Base-by-base conservation (phyloP, 2,797 vertebrate genomes). In the Syncerus caffer region DNA sequence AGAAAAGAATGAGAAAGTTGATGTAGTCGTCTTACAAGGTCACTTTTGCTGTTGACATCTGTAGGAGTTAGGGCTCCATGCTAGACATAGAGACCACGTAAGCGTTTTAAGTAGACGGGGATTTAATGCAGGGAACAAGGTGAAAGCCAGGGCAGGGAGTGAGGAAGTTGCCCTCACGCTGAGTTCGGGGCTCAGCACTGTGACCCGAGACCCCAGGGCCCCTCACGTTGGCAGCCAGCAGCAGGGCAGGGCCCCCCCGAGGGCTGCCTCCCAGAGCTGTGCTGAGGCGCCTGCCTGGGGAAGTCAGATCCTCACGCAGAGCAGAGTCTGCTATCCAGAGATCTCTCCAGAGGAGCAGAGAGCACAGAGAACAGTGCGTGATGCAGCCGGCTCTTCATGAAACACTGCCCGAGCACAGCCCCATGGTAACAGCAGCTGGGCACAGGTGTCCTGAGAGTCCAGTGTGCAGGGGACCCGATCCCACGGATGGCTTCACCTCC, bases 361-460 rank as follows among this genome's bases (percentile, higher is more conserved):
- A 87, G 13, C 67, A 25, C 17, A 4, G 51, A 13, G 21, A 9
- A 4, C 2, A 1, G 3, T 1, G 4, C 3, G 10, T 6, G 0
- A 4, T 13, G 14, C 23, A 9, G 60, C 14, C 8, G 5, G n/a
- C 21, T 60, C 0, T 53, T 34, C 13, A 4, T 3, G 8, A 0
- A 7, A 1, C 15, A 4, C 57, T 31, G 9, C 51, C 11, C 0
- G 2, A 16, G 6, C 1, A 0, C 16, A 1, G 1, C 17, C 60
- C 1, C 4, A 0, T 11, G 0, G 19, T 0, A 19, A 2, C 7
- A 2, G 3, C 25, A 1, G 14, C 76, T 29, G 7, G 1, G 1
- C 1, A 1, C 16, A 3, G 14, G 38, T 6, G 3, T 42, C 38
- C 14, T 9, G 42, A 19, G 78, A 38, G 67, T 38, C 21, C 10